Conservation (phyloP, 2,113 vertebrate genomes). For the cat (Felis catus) region DNA sequence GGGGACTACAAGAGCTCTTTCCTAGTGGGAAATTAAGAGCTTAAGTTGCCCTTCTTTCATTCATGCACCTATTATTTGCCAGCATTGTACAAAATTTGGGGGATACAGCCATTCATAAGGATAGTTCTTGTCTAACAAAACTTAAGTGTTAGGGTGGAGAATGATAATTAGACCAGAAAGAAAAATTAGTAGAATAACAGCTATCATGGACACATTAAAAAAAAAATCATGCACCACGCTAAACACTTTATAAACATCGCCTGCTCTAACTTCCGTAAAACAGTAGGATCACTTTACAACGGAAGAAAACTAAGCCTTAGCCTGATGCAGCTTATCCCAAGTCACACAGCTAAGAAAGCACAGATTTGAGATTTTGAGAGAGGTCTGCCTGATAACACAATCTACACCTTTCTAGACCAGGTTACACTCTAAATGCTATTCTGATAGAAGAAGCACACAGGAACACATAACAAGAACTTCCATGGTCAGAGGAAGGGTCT, state of each 20-base stretch:
- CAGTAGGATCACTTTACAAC: not conserved
- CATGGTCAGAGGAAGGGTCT: not conserved
- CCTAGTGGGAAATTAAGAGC: not conserved
- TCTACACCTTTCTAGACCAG: not conserved
- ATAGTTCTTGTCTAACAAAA: not conserved
- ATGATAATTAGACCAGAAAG: not conserved
- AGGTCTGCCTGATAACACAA: not conserved
- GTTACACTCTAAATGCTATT: not conserved
- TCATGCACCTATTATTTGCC: not conserved
- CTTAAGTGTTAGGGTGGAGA: not conserved
- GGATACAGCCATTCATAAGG: not conserved
- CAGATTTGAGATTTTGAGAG: not conserved
- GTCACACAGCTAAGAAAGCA: not conserved
- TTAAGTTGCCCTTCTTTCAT: not conserved
- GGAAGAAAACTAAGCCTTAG: not conserved
- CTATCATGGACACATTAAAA: not conserved
- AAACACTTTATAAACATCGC: not conserved
- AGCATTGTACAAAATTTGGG: not conserved
- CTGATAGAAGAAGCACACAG: not conserved
- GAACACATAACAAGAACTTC: not conserved
- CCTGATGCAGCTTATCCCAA: not conserved
- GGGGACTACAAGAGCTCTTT: not conserved
- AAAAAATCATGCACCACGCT: not conserved
- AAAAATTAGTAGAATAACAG: not conserved
- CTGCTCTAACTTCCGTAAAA: not conserved